These are phyloP conservation scores for Parochlus steinenii DNA, from an alignment of 2,888 invertebrate species.

Conservation along the genomic window DNA sequence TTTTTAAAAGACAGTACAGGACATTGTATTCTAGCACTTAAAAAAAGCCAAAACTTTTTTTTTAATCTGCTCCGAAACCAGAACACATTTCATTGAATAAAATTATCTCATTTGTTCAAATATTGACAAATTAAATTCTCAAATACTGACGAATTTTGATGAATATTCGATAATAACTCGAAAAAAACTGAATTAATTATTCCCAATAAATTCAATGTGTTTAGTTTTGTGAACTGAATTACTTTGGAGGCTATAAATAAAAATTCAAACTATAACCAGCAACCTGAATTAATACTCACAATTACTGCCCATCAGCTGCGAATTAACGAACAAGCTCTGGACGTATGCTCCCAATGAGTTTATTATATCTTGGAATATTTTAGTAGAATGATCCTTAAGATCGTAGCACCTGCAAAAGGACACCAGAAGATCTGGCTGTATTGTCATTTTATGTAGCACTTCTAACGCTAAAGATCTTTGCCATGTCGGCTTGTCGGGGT, in stretches of 20 bases:
- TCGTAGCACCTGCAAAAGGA: constrained; percentile 94
- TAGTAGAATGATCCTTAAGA: constrained; percentile 82
- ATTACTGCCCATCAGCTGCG: constrained; percentile 40
- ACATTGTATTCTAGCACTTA: too few relatives aligned
- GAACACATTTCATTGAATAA: too few relatives aligned
- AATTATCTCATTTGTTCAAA: too few relatives aligned
- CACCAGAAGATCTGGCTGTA: constrained; percentile 67
- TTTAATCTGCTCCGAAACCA: too few relatives aligned
- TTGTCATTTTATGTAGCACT: constrained; percentile 85
- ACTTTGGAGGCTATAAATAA: neutral
- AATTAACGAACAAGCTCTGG: constrained; percentile 72
- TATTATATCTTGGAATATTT: constrained; percentile 89
- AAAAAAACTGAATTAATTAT: too few relatives aligned
- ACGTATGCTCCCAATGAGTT: constrained; percentile 87
- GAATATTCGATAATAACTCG: too few relatives aligned
- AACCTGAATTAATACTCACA: constrained; percentile 25
- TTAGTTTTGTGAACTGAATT: neutral
- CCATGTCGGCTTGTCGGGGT: constrained; percentile 94
- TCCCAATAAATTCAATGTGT: neutral
- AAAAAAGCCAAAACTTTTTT: too few relatives aligned
- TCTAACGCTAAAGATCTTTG: constrained; percentile 89
- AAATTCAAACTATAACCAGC: too few relatives aligned
- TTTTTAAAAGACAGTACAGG: too few relatives aligned
- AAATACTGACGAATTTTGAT: too few relatives aligned
- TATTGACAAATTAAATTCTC: too few relatives aligned